Percentiles rank a stretch among this genome's conserved stretches.
Conservation (phyloP, 2,888 invertebrate genomes). For the Spilosoma lubricipeda region DNA sequence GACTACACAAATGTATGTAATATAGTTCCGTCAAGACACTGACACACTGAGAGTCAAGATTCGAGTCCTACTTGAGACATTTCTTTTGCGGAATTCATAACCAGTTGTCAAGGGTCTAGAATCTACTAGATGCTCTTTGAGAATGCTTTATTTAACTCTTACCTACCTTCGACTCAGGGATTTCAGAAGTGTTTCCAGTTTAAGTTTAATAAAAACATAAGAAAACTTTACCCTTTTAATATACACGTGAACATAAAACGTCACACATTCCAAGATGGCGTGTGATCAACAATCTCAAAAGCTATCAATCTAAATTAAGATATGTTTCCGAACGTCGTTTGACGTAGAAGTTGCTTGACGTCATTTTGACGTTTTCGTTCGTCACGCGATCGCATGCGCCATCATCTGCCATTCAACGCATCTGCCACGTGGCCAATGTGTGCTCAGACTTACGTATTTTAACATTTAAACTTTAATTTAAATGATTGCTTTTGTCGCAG, state of each 20-base stretch:
- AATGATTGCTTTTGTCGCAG: no score
- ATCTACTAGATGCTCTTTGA: background rate
- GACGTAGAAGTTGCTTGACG: constrained; percentile 19
- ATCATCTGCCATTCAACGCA: background rate
- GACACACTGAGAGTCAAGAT: background rate
- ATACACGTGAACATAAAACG: background rate
- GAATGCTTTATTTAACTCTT: background rate
- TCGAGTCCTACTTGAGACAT: background rate
- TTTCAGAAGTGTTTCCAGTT: background rate
- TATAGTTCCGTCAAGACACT: background rate
- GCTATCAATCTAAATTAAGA: constrained; percentile 11
- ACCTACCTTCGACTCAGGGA: background rate
- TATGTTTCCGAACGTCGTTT: constrained; percentile 12
- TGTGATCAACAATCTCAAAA: background rate
- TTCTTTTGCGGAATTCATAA: background rate
- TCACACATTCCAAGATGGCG: background rate
- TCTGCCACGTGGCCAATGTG: background rate
- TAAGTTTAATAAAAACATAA: background rate
- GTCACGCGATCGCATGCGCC: constrained; percentile 7
- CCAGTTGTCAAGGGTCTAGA: background rate
- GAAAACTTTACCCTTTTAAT: background rate
- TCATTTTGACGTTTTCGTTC: constrained; percentile 13
- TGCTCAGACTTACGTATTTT: background rate
- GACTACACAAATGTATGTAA: no score
- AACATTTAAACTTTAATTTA: background rate